phyloP scores from a whole-genome alignment of 2,797 vertebrate species.

The Mormyrus hasselquistii region DNA sequence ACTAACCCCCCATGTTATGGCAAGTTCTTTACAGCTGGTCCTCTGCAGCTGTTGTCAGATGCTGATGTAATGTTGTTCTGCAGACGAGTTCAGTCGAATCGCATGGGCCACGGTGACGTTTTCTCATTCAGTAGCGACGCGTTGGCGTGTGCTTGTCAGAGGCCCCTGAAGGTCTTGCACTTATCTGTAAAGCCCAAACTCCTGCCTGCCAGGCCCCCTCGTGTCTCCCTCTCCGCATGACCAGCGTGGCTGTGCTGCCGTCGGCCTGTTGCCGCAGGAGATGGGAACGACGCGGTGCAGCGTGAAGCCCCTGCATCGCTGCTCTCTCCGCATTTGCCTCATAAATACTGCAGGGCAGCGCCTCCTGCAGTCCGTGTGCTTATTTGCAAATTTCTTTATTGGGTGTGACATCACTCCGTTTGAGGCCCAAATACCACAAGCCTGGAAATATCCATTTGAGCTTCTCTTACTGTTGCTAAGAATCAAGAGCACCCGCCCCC shows the following conservation, averaged over 20 bases:
- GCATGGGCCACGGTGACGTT: not conserved
- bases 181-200: not conserved
- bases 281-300: not conserved
- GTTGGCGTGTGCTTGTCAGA: not conserved
- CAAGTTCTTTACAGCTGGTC: not conserved
- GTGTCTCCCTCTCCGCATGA: not conserved
- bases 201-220: not conserved
- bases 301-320: not conserved
- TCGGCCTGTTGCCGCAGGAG: not conserved
- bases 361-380: not conserved
- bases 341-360: not conserved
- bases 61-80: not conserved
- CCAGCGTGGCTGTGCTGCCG: not conserved
- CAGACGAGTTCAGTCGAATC: not conserved
- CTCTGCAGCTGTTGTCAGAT: not conserved
- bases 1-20: not conserved
- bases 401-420: not conserved
- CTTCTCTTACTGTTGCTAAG: not conserved
- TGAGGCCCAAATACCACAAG: not conserved
- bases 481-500: not conserved
- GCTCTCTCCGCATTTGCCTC: not conserved
- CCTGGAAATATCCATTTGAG: not conserved
- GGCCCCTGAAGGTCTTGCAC: not conserved
- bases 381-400: not conserved
- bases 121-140: not conserved